Evolutionary conservation across 2,797 vertebrate genomes (phyloP), one percentile per base, ranked within the genome.

Genomic region (Petrocephalus schoutedeni): DNA sequence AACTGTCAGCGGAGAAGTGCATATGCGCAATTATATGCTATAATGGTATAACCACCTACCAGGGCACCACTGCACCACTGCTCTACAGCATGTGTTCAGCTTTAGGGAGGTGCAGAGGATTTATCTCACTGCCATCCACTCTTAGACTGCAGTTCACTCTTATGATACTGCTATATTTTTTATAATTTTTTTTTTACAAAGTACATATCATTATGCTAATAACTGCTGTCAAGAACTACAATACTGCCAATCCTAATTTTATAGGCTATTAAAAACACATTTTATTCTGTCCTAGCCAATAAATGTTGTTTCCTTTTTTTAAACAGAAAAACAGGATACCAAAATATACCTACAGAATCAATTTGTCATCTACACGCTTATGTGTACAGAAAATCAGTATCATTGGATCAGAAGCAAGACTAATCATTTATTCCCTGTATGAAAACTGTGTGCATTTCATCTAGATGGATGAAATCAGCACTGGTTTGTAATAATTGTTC

Each of bases 241-340:
- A 23, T 85, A 56, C 82, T 85, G 82, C 49, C 51, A 53, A 85
- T 28, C 51, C 82, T 28, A 56, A 85, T 85, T 85, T 54, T 28
- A 14, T 85, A 57, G 82, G 14, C 4, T 36, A 85, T 53, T 54
- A 83, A 85, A 85, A 85, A 56, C 82, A 21, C 53, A 28, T 54
- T 85, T 56, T 56, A 56, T 85, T 85, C 14, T n/a, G 71, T 49
- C 82, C 49, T 51, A 28, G n/a, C 82, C 82, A 51, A 16, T 57
- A 32, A 54, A 56, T 28, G 80, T 23, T 21, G 23, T 85, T 85
- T 9, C 53, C 56, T 53, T 54, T 85, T 54, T 85, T 56, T 56
- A 85, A 83, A 51, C 3, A 51, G 7, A 51, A 51, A 51, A 51
- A 54, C 9, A 28, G 12, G 49, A 83, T 5, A 49, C 6, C 21